Evolutionary conservation across 2,113 vertebrate genomes (phyloP), one percentile per base, ranked within the genome.

Genomic region (Pygoscelis adeliae): DNA sequence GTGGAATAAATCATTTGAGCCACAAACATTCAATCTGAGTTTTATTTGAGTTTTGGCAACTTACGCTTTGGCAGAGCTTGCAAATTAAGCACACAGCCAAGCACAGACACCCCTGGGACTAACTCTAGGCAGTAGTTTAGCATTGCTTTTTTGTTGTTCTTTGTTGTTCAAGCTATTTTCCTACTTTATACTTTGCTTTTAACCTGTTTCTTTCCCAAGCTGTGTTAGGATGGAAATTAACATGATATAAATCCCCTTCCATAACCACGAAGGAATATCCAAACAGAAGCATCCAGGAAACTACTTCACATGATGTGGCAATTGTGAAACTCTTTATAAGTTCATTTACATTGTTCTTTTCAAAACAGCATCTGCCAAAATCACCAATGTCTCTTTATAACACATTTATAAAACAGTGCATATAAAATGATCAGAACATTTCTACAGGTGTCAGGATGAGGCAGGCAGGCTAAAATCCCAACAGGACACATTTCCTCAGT

Each of bases 41-140:
- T 96, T 94, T 87, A 79, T 93, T 89, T 82, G 77, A 93, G 83
- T 94, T 94, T 94, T 96, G 77, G 70, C 58, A 95, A 88, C 70
- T 56, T n/a, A 27, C 5, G 11, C 44, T 89, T 89, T 63, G 70
- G 36, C 69, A 91, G 34, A 72, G n/a, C 36, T 94, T 94, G 40
- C 23, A 96, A 89, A 87, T 85, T 36, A 96, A 95, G 52, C 52
- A 30, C n/a, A 52, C 11, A 86, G 34, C 21, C 87, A 78, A 81
- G 82, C 42, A 61, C 36, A 53, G 40, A 20, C 32, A 52, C 44
- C 29, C 40, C 46, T 61, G 40, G 50, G 72, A 91, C 63, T 86
- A 10, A 73, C 62, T 53, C 56, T 55, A 50, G 73, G 17, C 49
- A 72, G 52, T 12, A 76, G 10, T 61, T 84, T 88, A 79, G 26